Evolutionary conservation across 92 coral and sea anemone species (phyloP), one percentile per base, ranked within the genome.

Genomic region (Siderastrea radians): DNA sequence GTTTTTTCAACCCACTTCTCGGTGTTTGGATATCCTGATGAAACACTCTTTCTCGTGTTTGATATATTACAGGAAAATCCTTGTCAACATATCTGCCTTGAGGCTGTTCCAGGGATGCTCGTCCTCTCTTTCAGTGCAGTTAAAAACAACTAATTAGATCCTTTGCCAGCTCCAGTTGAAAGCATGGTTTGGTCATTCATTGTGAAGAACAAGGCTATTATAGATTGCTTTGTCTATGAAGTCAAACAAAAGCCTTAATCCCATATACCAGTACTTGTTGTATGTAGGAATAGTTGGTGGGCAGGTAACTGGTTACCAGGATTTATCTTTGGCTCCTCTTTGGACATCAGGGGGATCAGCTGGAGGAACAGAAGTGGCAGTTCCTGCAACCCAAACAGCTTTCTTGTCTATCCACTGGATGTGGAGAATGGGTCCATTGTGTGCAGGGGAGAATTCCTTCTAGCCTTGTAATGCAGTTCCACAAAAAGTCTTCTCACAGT

Each of bases 61-160:
- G n/a, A n/a, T n/a, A n/a, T n/a, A n/a, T n/a, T n/a, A n/a, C 89
- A 55, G 85, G 89, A 60, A 89, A 84, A 54, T 89, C 89, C 75
- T 88, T 82, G 4, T 88, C 57, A 12, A 72, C 79, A 83, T 26
- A 46, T 19, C 77, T 72, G 69, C 3, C 69, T n/a, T 58, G 87
- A 7, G 53, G 45, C 79, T 57, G 68, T 16, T 83, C 79, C 13
- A 69, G 48, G 62, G 93, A 90, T 2, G 79, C 79, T 17, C 84
- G 48, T 53, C 92, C 88, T 6, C 45, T 74, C 71, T 67, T 51
- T 19, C 57, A 78, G 54, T 70, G 77, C 1, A 48, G 48, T 1
- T 84, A 51, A 65, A 89, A 89, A 26, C 68, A 48, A 72, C 58
- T 58, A 49, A 72, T 46, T 2, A 72, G 77, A 15, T 48, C 64